Evolutionary conservation across 1,140 invertebrate species (phyloP).

Genomic region (Lasioglossum baleicum): DNA sequence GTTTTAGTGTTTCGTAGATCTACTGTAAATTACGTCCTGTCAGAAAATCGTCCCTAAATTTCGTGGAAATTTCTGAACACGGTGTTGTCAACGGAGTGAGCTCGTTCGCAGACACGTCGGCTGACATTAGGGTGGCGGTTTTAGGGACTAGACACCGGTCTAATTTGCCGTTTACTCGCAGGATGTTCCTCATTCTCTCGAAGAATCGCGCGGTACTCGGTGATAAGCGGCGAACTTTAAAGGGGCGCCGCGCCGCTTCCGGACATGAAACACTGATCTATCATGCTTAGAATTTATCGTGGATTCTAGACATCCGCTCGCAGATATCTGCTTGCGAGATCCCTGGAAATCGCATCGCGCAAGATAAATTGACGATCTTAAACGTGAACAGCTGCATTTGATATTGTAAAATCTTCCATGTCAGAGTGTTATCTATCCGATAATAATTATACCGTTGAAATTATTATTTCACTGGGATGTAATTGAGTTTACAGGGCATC

Average conservation of each 20-base stretch:
- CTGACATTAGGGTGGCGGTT: conserved; percentile 43
- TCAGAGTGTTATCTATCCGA: no score
- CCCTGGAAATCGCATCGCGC: not conserved
- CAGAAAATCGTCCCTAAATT: conserved; percentile 27
- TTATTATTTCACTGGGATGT: no score
- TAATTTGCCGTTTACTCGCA: conserved; percentile 51
- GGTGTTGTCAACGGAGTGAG: conserved; percentile 32
- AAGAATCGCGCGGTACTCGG: conserved; percentile 56
- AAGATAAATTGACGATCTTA: not conserved
- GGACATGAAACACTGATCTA: conserved; percentile 20
- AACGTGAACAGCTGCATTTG: no score
- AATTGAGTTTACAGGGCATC: no score
- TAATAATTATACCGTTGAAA: no score
- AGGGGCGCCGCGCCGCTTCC: conserved; percentile 45
- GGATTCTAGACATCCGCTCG: not conserved
- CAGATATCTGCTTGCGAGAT: conserved; percentile 12
- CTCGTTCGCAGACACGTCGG: conserved; percentile 7
- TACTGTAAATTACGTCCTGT: not conserved
- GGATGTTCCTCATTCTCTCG: conserved; percentile 61
- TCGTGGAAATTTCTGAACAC: conserved; percentile 48
- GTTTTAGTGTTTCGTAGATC: no score
- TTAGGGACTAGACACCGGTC: conserved; percentile 41
- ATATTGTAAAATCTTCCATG: no score
- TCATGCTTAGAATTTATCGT: conserved; percentile 27
- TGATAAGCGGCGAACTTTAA: conserved; percentile 60